Conservation (phyloP, 37 sponge, comb jelly and placozoan species). For the Halisarca cf. caerulea region DNA sequence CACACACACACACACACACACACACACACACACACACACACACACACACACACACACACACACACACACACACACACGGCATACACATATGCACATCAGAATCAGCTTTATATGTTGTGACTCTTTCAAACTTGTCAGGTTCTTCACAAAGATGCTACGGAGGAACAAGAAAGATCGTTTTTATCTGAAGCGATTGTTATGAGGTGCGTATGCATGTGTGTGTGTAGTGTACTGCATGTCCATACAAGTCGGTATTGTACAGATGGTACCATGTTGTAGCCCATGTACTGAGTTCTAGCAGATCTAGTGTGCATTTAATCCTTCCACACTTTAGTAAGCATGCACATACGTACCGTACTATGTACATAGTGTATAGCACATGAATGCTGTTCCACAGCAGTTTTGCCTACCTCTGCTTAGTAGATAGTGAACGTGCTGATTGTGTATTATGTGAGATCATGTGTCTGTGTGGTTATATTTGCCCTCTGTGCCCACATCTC, state of each 20-base stretch:
- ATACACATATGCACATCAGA: too few relatives aligned
- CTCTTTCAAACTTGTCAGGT: not conserved
- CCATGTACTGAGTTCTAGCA: too few relatives aligned
- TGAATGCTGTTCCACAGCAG: not conserved
- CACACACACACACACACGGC: too few relatives aligned
- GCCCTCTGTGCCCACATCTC: not conserved
- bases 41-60: too few relatives aligned
- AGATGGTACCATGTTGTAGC: too few relatives aligned
- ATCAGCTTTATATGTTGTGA: too few relatives aligned
- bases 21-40: too few relatives aligned
- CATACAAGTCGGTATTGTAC: too few relatives aligned
- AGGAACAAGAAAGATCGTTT: constrained; percentile 67
- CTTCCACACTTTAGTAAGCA: not conserved
- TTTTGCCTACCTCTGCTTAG: not conserved
- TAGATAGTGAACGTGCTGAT: not conserved
- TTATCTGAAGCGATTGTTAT: constrained; percentile 78
- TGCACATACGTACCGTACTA: not conserved
- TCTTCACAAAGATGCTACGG: constrained; percentile 60
- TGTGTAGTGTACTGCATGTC: too few relatives aligned
- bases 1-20: too few relatives aligned
- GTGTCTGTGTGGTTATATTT: not conserved
- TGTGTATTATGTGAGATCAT: not conserved
- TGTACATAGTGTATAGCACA: not conserved
- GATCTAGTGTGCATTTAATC: too few relatives aligned
- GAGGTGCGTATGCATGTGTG: constrained; percentile 39